Evolutionary conservation across 2,888 invertebrate genomes (phyloP), one percentile per base, ranked within the genome.

Genomic region (Acleris cristana): DNA sequence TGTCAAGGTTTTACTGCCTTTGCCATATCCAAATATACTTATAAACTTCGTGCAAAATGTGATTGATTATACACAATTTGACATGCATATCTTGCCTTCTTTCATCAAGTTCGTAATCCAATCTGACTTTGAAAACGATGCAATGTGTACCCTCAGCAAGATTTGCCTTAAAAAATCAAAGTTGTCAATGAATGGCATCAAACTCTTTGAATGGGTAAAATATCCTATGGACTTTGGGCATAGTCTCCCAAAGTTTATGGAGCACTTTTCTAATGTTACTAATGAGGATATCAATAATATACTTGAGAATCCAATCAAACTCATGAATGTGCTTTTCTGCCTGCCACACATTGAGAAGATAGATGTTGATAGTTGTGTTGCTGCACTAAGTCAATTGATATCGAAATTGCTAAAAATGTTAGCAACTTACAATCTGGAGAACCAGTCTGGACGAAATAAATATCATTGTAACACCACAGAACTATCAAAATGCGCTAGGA

Each of bases 121-220:
- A 59, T 86, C 88, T 0, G 84, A 92, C 65, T 94, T 95, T 64
- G 93, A 95, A 72, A 79, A 81, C 45, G 86, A 93, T 48, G 92
- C 94, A 3, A 88, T 97, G 75, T 85, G 93, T 55, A 89, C 96
- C 30, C 82, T 97, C 18, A 93, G 95, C 0, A 95, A 95, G 79
- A 93, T 97, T 58, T 89, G 97, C 48, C 77, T 95, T 48, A 88
- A 89, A 60, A 97, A 97, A 83, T 93, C 95, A 7, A 95, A 96
- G 0, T 82, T 95, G 0, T 94, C 94, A 8, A 89, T 90, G 66
- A 94, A 93, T 82, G 95, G 96, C 0, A 89, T 94, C 1, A 93
- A 93, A 71, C 79, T 95, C 10, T 83, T 89, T 66, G 89, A 93
- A 19, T 96, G 96, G 96, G 94, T 92, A 0, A 94, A 94, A 73